Evolutionary conservation across 2,797 vertebrate species (phyloP).

Genomic region (Mus spretus): DNA sequence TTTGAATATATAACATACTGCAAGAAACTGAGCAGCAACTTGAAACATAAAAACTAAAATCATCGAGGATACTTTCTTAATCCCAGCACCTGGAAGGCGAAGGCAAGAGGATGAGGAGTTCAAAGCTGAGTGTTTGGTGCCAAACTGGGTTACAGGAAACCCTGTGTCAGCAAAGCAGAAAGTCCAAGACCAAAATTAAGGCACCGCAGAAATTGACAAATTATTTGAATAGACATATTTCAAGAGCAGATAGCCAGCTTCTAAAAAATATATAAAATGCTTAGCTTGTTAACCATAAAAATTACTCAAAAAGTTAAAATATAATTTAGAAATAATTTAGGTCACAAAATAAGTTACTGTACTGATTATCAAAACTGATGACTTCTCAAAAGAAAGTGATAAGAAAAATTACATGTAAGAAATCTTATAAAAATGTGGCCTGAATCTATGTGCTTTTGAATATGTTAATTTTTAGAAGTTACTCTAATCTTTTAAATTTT

Average conservation of each 20-base stretch:
- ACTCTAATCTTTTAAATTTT: neutral
- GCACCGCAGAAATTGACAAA: neutral
- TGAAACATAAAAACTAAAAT: neutral
- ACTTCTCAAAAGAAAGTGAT: constrained; percentile 4
- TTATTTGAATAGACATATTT: neutral
- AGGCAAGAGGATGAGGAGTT: neutral
- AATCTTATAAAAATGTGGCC: neutral
- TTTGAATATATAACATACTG: neutral
- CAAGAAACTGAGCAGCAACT: neutral
- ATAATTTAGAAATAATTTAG: constrained; percentile 3
- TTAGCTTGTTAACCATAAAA: neutral
- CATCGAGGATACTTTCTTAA: neutral
- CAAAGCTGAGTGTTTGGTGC: neutral
- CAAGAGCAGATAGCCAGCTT: neutral
- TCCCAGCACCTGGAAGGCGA: neutral
- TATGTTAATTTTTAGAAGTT: constrained; percentile 51
- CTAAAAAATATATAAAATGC: neutral
- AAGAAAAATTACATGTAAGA: neutral
- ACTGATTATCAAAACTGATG: neutral
- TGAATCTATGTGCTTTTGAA: constrained; percentile 52
- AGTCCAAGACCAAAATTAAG: neutral
- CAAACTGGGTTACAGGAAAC: neutral
- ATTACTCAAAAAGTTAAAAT: constrained; percentile 12
- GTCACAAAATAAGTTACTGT: neutral
- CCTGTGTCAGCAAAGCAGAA: neutral